Evolutionary conservation across 2,888 invertebrate species (phyloP).

Genomic region (Eupithecia inturbata): DNA sequence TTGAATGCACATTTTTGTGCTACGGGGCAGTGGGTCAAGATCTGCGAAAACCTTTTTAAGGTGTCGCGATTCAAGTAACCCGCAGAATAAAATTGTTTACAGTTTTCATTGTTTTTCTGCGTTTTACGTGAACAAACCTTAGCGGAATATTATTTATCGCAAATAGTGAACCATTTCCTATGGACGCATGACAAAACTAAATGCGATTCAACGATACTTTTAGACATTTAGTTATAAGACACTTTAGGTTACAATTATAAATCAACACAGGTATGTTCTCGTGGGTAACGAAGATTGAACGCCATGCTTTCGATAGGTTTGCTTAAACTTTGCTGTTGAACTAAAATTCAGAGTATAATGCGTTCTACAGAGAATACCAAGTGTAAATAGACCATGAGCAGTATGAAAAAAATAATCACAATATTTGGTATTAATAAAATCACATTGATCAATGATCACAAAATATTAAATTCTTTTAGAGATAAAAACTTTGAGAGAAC

Average conservation of each 20-base stretch:
- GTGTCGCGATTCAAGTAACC: background rate
- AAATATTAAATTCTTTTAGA: constrained; percentile 2
- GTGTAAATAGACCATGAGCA: background rate
- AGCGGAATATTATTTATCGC: background rate
- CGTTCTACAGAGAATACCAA: background rate
- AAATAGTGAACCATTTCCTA: background rate
- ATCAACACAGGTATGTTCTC: background rate
- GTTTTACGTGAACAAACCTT: background rate
- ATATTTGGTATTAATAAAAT: constrained; percentile 1
- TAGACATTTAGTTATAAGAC: background rate
- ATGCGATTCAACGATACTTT: background rate
- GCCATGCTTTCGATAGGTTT: background rate
- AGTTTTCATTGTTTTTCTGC: background rate
- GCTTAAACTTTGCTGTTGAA: background rate
- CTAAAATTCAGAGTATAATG: background rate
- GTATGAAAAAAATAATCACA: background rate
- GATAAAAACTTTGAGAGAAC: background rate
- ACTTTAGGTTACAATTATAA: background rate
- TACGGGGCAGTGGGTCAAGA: too few species aligned
- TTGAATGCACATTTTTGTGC: too few species aligned
- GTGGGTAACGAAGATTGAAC: background rate
- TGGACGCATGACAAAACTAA: background rate
- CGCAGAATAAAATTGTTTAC: background rate
- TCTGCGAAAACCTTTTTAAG: background rate
- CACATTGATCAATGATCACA: constrained; percentile 6